phyloP scores from a whole-genome alignment of 30 jellyfish, hydroid and myxozoan species.

The Aurelia sp. region DNA sequence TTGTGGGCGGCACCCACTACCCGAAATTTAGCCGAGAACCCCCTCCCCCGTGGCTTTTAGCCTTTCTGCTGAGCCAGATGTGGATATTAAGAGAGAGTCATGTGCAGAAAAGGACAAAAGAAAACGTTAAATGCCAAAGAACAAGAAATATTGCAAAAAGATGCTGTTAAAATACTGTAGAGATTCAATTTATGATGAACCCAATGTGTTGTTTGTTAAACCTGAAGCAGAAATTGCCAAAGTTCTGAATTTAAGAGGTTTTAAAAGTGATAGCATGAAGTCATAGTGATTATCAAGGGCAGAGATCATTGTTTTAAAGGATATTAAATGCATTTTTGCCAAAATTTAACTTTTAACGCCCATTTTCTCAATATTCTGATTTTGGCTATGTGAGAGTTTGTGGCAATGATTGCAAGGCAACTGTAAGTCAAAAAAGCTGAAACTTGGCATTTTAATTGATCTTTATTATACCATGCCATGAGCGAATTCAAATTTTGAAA shows the following conservation, averaged over 20 bases:
- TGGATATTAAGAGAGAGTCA: not conserved
- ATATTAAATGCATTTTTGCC: too few relatives aligned
- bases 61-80: not conserved
- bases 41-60: slow-evolving; percentile 19
- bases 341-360: not conserved
- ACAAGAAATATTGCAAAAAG: too few relatives aligned
- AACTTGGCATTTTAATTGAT: not conserved
- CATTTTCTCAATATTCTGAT: slow-evolving; percentile 19
- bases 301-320: too few relatives aligned
- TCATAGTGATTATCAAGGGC: too few relatives aligned
- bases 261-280: too few relatives aligned
- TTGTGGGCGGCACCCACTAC: too few relatives aligned
- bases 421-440: too few relatives aligned
- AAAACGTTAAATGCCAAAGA: not conserved
- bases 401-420: too few relatives aligned
- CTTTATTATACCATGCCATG: not conserved
- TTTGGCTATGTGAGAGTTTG: not conserved
- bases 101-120: not conserved
- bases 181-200: too few relatives aligned
- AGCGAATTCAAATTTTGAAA: not conserved
- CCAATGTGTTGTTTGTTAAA: not conserved
- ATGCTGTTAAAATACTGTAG: too few relatives aligned
- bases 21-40: too few relatives aligned
- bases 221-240: not conserved
- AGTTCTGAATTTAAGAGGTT: too few relatives aligned